Evolutionary conservation across 2,797 vertebrate species (phyloP), one percentile per base, ranked within the genome.

Genomic region (Onychomys arenicola): DNA sequence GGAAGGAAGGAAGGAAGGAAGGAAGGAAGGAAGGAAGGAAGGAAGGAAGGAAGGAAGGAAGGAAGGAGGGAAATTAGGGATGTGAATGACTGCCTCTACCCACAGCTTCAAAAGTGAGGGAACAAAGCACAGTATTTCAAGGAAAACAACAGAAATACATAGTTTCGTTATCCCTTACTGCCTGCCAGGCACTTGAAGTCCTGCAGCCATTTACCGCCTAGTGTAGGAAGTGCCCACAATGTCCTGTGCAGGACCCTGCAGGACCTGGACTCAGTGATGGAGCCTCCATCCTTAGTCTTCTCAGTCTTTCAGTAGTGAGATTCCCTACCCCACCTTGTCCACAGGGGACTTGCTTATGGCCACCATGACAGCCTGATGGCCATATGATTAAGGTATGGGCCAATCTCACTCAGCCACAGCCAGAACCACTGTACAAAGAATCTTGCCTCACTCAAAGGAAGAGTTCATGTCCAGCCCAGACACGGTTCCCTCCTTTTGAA

Each of bases 171-270:
- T 46, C 27, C 71, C 2, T 87, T 16, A 43, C 49, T 29, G 13
- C n/a, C 65, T 34, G 21, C 29, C 19, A 40, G 63, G 25, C 21
- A 11, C 69, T 85, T 76, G 67, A 61, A 65, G 46, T 76, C 40
- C 80, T 27, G 25, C 19, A 57, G 61, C 67, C 29, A 52, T 2
- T 43, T 67, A 63, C 37, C 4, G 57, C n/a, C 19, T 76, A 43
- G 61, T 40, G 1, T 1, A 19, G 80, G 63, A 34, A 9, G 32
- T 9, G 17, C 2, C n/a, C 27, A 0, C 0, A 5, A 3, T 5
- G 65, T 65, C 34, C 75, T 7, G 11, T 0, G 8, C 4, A 4
- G 34, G 65, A 40, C 19, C 10, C 0, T 0, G 8, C 4, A 4
- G 34, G 65, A 40, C 19, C 10, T 0, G 2, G 37, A 34, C 0